Conservation (phyloP, 2,888 invertebrate genomes). For the Acanthacorydalis orientalis region DNA sequence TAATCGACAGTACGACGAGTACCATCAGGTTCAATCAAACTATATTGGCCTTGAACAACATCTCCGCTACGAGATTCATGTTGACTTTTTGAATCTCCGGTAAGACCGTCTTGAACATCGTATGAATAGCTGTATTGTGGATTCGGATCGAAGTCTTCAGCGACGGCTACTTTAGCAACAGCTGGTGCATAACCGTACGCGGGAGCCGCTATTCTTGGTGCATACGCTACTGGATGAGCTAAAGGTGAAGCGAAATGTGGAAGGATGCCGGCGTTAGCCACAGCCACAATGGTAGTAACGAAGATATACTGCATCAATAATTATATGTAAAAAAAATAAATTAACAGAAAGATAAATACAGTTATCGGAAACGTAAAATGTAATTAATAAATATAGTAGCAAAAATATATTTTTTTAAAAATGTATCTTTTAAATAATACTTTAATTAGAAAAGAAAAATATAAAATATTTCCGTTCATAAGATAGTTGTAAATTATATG, state of each 20-base stretch:
- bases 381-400: too few species aligned
- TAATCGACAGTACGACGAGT: constrained; percentile 4
- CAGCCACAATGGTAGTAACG: background rate
- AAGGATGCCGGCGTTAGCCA: constrained; percentile 1
- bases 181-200: background rate
- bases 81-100: constrained; percentile 4
- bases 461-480: too few species aligned
- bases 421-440: too few species aligned
- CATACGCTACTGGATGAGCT: background rate
- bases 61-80: constrained; percentile 3
- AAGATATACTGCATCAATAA: background rate
- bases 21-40: constrained; percentile 5
- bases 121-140: constrained; percentile 5
- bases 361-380: too few species aligned
- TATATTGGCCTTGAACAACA: constrained; percentile 5
- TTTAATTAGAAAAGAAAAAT: too few species aligned
- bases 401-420: too few species aligned
- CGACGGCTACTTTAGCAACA: background rate
- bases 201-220: background rate
- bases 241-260: background rate
- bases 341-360: too few species aligned
- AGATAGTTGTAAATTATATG: too few species aligned
- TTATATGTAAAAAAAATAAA: too few species aligned
- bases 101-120: constrained; percentile 1
- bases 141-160: constrained; percentile 5